Percentiles rank a stretch among this genome's conserved stretches.
Conservation (phyloP, 2,888 invertebrate species). For the Orthonevra nobilis region DNA sequence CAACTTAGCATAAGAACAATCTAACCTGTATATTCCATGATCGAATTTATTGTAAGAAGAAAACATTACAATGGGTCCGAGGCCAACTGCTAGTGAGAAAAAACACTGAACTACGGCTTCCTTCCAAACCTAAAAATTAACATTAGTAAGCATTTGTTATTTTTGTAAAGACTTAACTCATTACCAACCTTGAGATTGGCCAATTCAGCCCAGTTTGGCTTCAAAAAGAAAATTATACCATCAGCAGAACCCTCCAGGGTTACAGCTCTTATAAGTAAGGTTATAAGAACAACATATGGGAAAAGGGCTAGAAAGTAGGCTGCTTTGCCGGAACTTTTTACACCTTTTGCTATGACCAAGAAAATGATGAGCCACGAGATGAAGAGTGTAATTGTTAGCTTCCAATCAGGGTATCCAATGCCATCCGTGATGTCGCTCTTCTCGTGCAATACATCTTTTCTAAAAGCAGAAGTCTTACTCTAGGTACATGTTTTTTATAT, state of each 20-base stretch:
- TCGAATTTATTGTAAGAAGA: slow-evolving; percentile 88
- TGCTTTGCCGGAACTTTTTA: slow-evolving; percentile 89
- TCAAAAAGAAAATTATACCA: slow-evolving; percentile 89
- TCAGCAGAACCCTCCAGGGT: slow-evolving; percentile 86
- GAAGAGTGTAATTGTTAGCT: slow-evolving; percentile 84
- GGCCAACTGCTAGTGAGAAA: slow-evolving; percentile 88
- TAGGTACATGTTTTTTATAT: too few relatives aligned
- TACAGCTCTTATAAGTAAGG: slow-evolving; percentile 85
- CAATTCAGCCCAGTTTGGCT: slow-evolving; percentile 89
- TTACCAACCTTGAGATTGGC: slow-evolving; percentile 82
- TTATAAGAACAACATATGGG: slow-evolving; percentile 89
- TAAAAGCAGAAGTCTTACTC: slow-evolving; percentile 72
- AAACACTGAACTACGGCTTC: slow-evolving; percentile 90
- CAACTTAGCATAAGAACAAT: neutral
- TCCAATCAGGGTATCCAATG: slow-evolving; percentile 84
- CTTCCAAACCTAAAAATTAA: slow-evolving; percentile 90
- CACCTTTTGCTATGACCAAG: slow-evolving; percentile 86
- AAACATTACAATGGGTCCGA: slow-evolving; percentile 89
- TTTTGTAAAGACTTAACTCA: too few relatives aligned
- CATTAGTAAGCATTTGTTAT: too few relatives aligned
- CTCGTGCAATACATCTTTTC: slow-evolving; percentile 82
- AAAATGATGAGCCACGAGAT: slow-evolving; percentile 86
- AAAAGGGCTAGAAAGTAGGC: slow-evolving; percentile 95
- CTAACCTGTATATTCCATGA: slow-evolving; percentile 85
- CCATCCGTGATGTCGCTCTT: slow-evolving; percentile 78